These are phyloP conservation scores for Eciton burchellii DNA, from an alignment of 1,140 invertebrate genomes.

Conservation along the genomic window DNA sequence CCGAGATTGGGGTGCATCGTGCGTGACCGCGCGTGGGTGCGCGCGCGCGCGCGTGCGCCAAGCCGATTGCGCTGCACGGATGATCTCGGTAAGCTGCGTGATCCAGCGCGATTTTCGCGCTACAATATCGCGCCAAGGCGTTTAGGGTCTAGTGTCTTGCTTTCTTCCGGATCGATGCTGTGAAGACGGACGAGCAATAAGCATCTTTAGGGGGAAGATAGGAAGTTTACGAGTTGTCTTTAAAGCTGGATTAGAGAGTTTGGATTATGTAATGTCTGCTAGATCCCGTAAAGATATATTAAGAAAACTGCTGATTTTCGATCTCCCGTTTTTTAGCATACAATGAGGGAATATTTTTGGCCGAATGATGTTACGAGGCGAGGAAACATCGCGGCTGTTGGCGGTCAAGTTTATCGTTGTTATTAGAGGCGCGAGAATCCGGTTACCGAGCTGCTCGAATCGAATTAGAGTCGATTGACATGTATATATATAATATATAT, in stretches of 20 bases:
- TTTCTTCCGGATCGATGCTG: neutral
- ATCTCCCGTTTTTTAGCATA: no score
- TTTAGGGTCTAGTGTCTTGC: neutral
- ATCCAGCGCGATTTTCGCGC: neutral
- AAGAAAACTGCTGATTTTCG: no score
- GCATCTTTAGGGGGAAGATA: neutral
- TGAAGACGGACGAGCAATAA: neutral
- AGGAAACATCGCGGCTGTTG: neutral
- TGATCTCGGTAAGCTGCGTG: constrained; percentile 38
- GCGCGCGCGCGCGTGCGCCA: constrained; percentile 17
- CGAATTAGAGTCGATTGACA: constrained; percentile 33
- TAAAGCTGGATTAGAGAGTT: neutral
- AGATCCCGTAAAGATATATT: neutral
- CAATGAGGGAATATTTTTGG: neutral
- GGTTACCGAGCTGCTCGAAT: constrained; percentile 46
- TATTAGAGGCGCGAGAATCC: constrained; percentile 55
- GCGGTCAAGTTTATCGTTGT: constrained; percentile 36
- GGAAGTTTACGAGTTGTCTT: neutral
- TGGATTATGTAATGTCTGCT: neutral
- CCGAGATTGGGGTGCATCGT: constrained; percentile 7
- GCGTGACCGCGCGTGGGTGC: constrained; percentile 30
- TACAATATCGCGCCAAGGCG: neutral
- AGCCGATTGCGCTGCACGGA: constrained; percentile 39
- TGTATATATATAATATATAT: neutral
- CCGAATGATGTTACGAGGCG: neutral